Percentiles rank a stretch among this genome's conserved stretches.
Conservation (phyloP, 2,113 vertebrate genomes). For the Circaetus cinerascens region DNA sequence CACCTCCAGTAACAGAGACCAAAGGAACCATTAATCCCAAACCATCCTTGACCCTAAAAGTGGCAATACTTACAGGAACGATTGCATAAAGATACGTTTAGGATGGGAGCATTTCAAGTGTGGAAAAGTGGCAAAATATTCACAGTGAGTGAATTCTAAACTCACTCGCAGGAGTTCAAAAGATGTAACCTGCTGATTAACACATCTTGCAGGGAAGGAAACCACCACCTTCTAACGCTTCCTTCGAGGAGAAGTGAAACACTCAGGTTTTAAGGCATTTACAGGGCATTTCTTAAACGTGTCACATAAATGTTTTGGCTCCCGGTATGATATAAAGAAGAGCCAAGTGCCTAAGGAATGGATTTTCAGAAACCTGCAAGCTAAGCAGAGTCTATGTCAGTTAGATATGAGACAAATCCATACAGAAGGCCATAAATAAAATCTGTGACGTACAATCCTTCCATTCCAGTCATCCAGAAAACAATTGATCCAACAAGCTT, state of each 20-base stretch:
- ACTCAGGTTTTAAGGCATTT: not conserved
- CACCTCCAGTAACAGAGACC: not conserved
- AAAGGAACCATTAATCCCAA: not conserved
- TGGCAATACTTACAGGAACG: not conserved
- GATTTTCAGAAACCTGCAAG: too few relatives aligned
- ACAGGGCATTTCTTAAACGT: not conserved
- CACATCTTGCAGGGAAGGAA: not conserved
- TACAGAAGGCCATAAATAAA: slow-evolving; percentile 29
- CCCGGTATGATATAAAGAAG: too few relatives aligned
- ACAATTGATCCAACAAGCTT: slow-evolving; percentile 27
- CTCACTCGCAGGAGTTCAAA: not conserved
- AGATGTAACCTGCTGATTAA: not conserved
- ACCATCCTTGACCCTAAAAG: not conserved
- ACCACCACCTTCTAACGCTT: not conserved
- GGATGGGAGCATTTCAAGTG: not conserved
- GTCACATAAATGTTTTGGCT: too few relatives aligned
- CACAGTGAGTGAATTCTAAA: not conserved
- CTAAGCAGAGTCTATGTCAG: not conserved
- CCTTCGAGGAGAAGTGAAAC: not conserved
- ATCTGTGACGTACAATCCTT: slow-evolving; percentile 23
- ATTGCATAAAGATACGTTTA: not conserved
- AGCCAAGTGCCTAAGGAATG: too few relatives aligned
- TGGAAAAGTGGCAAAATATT: not conserved
- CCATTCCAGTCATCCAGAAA: slow-evolving; percentile 24
- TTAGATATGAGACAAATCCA: slow-evolving; percentile 32